A percentile compares a stretch with the other conserved stretches of the same genome.
phyloP scores from a whole-genome alignment of 2,797 vertebrate species.

The Silurus aristotelis region DNA sequence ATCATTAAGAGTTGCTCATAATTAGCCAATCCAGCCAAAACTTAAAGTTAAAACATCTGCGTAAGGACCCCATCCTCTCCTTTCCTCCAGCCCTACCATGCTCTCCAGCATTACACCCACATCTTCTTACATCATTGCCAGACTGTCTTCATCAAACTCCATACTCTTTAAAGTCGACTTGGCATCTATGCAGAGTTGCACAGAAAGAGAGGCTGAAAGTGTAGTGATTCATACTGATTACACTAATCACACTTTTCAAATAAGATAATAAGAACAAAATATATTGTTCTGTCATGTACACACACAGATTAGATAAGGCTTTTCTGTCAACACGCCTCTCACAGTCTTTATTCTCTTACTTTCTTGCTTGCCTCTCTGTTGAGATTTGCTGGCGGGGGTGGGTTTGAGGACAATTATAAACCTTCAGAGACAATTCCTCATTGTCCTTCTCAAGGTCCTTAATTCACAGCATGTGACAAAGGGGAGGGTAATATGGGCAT shows the following conservation, averaged over 20 bases:
- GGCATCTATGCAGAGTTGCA: conserved; percentile 24
- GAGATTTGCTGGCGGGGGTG: conserved; percentile 62
- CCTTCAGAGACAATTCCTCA: conserved; percentile 67
- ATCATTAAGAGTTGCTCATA: conserved; percentile 77
- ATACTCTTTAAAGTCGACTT: background rate
- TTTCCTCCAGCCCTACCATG: conserved; percentile 53
- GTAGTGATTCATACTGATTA: conserved; percentile 32
- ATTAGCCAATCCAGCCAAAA: conserved; percentile 79
- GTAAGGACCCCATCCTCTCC: conserved; percentile 56
- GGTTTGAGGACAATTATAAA: conserved; percentile 66
- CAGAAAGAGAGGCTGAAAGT: background rate
- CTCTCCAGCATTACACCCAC: conserved; percentile 43
- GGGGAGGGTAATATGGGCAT: conserved; percentile 50
- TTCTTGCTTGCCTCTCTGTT: conserved; percentile 47
- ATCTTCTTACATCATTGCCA: conserved; percentile 52
- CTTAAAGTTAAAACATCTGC: conserved; percentile 81
- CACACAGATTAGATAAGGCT: conserved; percentile 39
- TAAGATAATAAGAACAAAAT: conserved; percentile 31
- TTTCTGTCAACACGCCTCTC: conserved; percentile 38
- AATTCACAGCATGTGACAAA: conserved; percentile 71
- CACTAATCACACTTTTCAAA: conserved; percentile 32
- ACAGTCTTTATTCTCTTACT: conserved; percentile 35
- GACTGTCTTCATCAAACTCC: conserved; percentile 20
- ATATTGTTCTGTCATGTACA: conserved; percentile 41
- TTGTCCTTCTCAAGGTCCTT: conserved; percentile 69